These are phyloP conservation scores for Pipistrellus nathusii DNA, from an alignment of 2,797 vertebrate species.

Conservation along the genomic window DNA sequence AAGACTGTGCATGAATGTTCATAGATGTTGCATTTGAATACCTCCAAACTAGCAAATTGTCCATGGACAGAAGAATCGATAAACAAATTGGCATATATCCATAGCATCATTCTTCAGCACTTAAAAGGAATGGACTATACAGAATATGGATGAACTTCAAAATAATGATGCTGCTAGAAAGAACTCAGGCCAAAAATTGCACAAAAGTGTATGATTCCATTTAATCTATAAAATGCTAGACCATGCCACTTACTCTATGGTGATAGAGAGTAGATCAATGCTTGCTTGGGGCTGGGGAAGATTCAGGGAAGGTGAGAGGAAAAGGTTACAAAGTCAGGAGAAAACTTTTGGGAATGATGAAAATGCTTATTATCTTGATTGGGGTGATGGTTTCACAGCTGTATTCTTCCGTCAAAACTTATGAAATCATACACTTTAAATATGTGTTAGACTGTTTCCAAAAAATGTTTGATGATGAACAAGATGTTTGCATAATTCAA, in stretches of 20 bases:
- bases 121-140: background rate
- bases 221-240: no score
- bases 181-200: background rate
- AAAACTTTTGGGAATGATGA: background rate
- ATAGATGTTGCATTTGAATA: background rate
- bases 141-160: background rate
- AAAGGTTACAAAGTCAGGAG: background rate
- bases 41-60: background rate
- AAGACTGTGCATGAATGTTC: background rate
- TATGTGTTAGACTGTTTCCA: constrained; percentile 53
- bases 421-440: constrained; percentile 54
- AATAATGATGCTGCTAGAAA: background rate
- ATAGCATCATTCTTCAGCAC: background rate
- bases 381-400: constrained; percentile 49
- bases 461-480: background rate
- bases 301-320: background rate
- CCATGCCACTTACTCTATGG: background rate
- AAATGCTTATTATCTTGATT: constrained; percentile 9
- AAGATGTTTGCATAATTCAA: constrained; percentile 51
- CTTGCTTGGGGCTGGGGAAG: background rate
- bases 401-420: constrained; percentile 60
- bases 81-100: background rate
- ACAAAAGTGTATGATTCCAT: background rate
- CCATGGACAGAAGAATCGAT: background rate
- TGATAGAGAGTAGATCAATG: background rate